Evolutionary conservation across 2,888 invertebrate species (phyloP), one percentile per base, ranked within the genome.

Genomic region (Erebia ligea): DNA sequence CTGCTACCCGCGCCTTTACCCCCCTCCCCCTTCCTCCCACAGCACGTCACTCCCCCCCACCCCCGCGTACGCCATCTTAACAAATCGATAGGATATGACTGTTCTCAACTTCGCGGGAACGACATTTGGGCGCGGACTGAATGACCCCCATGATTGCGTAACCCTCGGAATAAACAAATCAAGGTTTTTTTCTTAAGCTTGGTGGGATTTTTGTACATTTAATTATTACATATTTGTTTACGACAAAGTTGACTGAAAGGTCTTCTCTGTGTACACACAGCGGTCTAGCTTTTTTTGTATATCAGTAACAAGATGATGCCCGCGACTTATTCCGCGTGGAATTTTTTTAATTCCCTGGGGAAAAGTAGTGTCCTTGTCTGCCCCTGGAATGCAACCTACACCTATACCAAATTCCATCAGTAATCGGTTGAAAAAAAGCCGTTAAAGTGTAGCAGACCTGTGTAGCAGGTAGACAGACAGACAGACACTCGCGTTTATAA

Each of bases 21-120:
- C 75, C 72, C 71, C 81, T 34, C 0, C 72, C 69, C 81, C 82
- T 80, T 81, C 82, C 79, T 82, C 79, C 82, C 81, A 79, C 77
- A 80, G 75, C 82, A 77, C 80, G 77, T 77, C 75, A 81, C 80
- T 25, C 21, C 68, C 48, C 74, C 68, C 83, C 77, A 84, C 82
- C 86, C 87, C 86, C 87, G 85, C 87, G 85, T 84, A 86, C 91
- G 90, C 92, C 93, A 91, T 94, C 94, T 94, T 94, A 93, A 94
- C 94, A 93, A 94, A 94, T 94, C 94, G 94, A 94, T 94, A 94
- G 93, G 92, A 94, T 94, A 93, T 93, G 93, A 94, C 92, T 93
- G 91, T 92, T 92, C 93, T 92, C 91, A 88, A 91, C 89, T 89
- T 90, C 89, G 90, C 90, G 90, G 86, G 86, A 88, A 86, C 88